Base-by-base conservation (phyloP, 2,888 invertebrate genomes). In the Platerodrilus igneus region DNA sequence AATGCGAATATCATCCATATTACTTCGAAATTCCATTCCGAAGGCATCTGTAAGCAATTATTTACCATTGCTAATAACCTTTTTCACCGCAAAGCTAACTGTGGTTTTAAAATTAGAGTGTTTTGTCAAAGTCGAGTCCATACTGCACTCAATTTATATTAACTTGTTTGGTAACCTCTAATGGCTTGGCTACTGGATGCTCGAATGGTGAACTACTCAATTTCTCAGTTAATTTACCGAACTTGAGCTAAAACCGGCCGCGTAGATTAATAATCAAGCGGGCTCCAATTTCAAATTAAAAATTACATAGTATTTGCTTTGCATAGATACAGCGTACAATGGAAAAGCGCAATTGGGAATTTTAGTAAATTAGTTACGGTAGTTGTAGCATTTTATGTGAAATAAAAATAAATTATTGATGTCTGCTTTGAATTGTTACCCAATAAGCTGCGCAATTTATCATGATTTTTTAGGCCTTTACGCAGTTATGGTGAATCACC, bases 71-170 rank as follows among this genome's bases (percentile, higher is more conserved):
- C n/a, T n/a, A n/a, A n/a, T n/a, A n/a, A n/a, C n/a, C n/a, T n/a
- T n/a, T n/a, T n/a, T n/a, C n/a, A 38, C 41, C 41, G 40, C 36
- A 26, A 27, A 30, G 32, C 28, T 6, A 28, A 34, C 28, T 18
- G 32, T 32, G 42, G 41, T 46, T 52, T 50, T 47, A 48, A 48
- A 53, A 57, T 55, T 52, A 52, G 50, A 42, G 41, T 48, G 47
- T 52, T 58, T 50, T 51, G 57, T 58, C 58, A 56, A 58, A 55
- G 58, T 57, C 58, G 36, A 34, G 36, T 49, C 47, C 46, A 53
- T 52, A 52, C 49, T 46, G 51, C 42, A 47, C 49, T 49, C 56
- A 50, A 58, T 58, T 57, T 57, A 53, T 55, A 53, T 56, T 50
- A 40, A 30, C 31, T 30, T 37, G 28, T 36, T 32, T 36, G 28